Evolutionary conservation across 2,113 vertebrate species (phyloP), one percentile per base, ranked within the genome.

Genomic region (Eudyptes chrysolophus): DNA sequence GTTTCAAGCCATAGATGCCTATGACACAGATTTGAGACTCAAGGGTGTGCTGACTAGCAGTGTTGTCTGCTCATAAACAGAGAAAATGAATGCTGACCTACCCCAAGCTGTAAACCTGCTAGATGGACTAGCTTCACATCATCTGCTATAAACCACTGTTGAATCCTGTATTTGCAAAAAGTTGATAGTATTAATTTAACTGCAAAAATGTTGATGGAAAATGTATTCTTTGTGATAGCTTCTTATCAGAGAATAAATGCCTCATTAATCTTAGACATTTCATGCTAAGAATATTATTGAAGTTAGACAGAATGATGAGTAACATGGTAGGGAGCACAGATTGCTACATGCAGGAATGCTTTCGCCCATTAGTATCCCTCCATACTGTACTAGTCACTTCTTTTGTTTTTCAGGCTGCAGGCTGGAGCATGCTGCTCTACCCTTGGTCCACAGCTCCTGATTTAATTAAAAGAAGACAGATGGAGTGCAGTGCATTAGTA

Each of bases 201-300:
- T 77, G 82, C 55, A 79, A 83, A 93, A 94, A 66, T 78, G 51
- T 87, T 93, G 87, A 84, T 90, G 76, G 92, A 75, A 96, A 97
- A 95, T 93, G 32, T 95, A 90, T 93, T 97, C 65, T 90, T 89
- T 94, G 68, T 95, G 92, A 95, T 85, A 80, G 74, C 62, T 96
- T 94, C 93, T 96, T 96, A 95, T 81, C 3, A 2, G 75, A 84
- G 90, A 96, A 96, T 94, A 95, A 97, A 97, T 95, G 96, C 96
- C 71, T 97, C 96, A 98, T 98, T 97, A 97, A 97, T 97, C 97
- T 97, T 90, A 95, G 80, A 90, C 48, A 80, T 96, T 96, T 97
- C 96, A 97, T 83, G 95, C 97, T 97, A 98, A 96, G 97, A 96
- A 90, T 92, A 98, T 97, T 97, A 97, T 96, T 97, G 97, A 97